These are phyloP conservation scores for Oceanites oceanicus DNA, from an alignment of 2,113 vertebrate genomes.

Conservation along the genomic window DNA sequence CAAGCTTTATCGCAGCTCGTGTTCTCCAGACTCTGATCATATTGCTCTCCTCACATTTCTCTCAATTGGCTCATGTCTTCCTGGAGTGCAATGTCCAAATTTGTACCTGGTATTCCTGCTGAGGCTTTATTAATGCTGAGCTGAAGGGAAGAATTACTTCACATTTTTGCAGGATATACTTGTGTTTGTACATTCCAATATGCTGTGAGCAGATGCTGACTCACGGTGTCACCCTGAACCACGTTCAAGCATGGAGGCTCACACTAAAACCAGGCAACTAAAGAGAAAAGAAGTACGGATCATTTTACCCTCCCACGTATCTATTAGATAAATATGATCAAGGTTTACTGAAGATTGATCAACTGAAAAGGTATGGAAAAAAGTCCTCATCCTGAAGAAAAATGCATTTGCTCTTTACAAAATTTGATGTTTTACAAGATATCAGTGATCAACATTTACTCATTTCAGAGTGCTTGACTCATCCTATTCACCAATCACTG, in stretches of 20 bases:
- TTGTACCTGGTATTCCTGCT: background rate
- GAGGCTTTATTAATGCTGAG: background rate
- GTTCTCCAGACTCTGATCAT: slow-evolving; percentile 10
- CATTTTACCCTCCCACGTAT: background rate
- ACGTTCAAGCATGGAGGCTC: background rate
- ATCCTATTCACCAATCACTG: background rate
- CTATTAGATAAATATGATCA: background rate
- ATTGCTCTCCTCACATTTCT: background rate
- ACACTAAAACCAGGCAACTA: background rate
- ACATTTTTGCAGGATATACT: background rate
- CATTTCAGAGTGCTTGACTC: background rate
- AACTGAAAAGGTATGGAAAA: background rate
- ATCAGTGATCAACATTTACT: background rate
- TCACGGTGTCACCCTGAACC: slow-evolving; percentile 39
- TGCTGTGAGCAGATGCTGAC: slow-evolving; percentile 27
- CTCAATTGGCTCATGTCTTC: background rate
- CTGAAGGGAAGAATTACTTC: background rate
- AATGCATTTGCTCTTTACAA: background rate
- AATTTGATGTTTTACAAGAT: background rate
- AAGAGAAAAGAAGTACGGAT: background rate
- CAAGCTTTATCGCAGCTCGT: background rate
- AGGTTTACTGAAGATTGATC: background rate
- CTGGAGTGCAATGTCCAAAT: background rate
- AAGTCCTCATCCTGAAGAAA: background rate
- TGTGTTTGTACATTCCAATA: background rate